Base-by-base conservation (phyloP, 2,113 vertebrate species). In the Caranx ignobilis region DNA sequence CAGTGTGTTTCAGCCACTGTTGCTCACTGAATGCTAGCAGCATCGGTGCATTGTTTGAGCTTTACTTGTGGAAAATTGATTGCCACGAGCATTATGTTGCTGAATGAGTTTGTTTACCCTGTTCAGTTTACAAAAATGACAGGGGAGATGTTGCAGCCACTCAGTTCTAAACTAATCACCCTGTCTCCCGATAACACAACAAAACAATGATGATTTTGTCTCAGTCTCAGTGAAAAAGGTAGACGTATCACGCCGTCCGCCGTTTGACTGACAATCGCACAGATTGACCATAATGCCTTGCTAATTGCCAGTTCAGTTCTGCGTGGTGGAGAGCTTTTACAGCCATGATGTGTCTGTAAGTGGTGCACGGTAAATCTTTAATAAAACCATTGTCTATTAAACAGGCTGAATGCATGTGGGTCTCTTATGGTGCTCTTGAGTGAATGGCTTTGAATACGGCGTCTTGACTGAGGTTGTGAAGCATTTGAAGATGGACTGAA, bases 91-190 rank as follows among this genome's bases (percentile, higher is more conserved):
- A 89, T 92, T 92, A 89, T 92, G 89, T 76, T 32, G 79, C 65
- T 91, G 89, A 91, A 91, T 91, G 89, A 91, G 84, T 92, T 92
- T 93, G 91, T 93, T 93, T 92, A 93, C 84, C 85, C 90, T 81
- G 88, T 88, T 91, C 85, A 71, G 82, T 82, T 91, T 89, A 89
- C 89, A 82, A 84, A 87, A 93, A 89, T 91, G 87, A 93, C 77
- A 85, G 88, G 89, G 79, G 75, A 82, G 88, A 89, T 82, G 83
- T 80, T 75, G 79, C 64, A 87, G 87, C 78, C 61, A 67, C 85
- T 85, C 85, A 61, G 41, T 83, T 89, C 84, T 87, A 89, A 90
- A 89, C 74, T 72, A 88, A 90, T 93, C 87, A 82, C 79, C 69
- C 88, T 61, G 72, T 86, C 83, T 84, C 72, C 83, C 26, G 50